Conservation (phyloP, 1,140 invertebrate species). For the Caerostris darwini region DNA sequence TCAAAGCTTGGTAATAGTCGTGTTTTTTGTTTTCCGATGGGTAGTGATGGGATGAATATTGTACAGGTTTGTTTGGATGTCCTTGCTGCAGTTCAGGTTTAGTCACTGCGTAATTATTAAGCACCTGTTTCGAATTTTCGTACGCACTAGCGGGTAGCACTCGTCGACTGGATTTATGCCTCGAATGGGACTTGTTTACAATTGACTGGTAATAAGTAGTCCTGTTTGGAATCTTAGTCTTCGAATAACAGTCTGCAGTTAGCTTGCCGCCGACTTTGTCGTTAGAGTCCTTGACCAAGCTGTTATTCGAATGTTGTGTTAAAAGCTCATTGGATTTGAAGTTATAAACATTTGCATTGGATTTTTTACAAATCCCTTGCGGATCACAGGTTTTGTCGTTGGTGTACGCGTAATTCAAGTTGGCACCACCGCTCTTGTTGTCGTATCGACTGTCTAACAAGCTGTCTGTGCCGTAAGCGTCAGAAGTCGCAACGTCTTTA, state of each 20-base stretch:
- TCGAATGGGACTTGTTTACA: slow-evolving; percentile 70
- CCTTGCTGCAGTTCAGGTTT: slow-evolving; percentile 6
- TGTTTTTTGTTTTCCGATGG: slow-evolving; percentile 53
- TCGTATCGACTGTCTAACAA: slow-evolving; percentile 26
- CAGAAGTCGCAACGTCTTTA: slow-evolving; percentile 51
- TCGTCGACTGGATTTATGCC: slow-evolving; percentile 68
- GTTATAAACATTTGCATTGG: slow-evolving; percentile 49
- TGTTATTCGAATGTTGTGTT: slow-evolving; percentile 1
- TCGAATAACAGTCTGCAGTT: slow-evolving; percentile 29
- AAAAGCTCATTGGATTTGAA: slow-evolving; percentile 72
- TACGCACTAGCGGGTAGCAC: slow-evolving; percentile 71
- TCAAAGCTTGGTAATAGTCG: slow-evolving; percentile 52
- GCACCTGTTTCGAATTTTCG: slow-evolving; percentile 60
- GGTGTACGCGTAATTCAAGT: slow-evolving; percentile 53
- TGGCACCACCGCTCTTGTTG: neutral
- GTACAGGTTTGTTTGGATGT: slow-evolving; percentile 41
- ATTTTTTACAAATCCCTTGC: slow-evolving; percentile 54
- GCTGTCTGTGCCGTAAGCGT: slow-evolving; percentile 21
- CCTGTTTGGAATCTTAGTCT: slow-evolving; percentile 61
- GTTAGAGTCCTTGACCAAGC: neutral
- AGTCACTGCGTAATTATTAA: slow-evolving; percentile 43
- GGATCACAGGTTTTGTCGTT: slow-evolving; percentile 75
- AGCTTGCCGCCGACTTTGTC: slow-evolving; percentile 50
- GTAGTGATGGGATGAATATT: slow-evolving; percentile 61
- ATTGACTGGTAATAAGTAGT: slow-evolving; percentile 75